Evolutionary conservation across 1,140 invertebrate species (phyloP).

Genomic region (Tyrophagus putrescentiae): DNA sequence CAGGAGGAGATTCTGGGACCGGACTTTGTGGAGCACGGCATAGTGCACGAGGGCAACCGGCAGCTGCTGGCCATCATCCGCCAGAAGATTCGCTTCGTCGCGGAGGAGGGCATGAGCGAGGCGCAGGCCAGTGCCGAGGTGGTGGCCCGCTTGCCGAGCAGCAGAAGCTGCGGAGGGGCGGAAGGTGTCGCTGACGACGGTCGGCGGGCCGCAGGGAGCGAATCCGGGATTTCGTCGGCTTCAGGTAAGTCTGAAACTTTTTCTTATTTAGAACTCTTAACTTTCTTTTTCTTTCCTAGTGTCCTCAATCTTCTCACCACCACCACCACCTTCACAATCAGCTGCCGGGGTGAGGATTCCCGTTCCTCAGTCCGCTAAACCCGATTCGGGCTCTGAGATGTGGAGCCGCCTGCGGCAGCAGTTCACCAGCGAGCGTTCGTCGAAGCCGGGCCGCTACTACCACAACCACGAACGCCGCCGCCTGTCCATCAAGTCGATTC

Average conservation of each 20-base stretch:
- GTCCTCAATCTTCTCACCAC: no score
- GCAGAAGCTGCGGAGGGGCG: neutral
- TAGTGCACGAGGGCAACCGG: slow-evolving; percentile 27
- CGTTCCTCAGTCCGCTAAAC: no score
- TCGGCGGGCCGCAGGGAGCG: neutral
- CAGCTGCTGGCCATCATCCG: slow-evolving; percentile 22
- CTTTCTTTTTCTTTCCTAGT: no score
- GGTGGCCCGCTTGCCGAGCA: neutral
- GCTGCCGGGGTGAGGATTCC: no score
- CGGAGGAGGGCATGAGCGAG: neutral
- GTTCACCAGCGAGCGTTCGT: neutral
- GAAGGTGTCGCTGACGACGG: neutral
- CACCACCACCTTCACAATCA: no score
- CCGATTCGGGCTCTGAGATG: no score
- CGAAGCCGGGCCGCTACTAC: neutral
- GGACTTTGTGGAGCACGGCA: slow-evolving; percentile 33
- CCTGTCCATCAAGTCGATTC: neutral
- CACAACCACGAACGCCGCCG: neutral
- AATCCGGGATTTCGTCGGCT: neutral
- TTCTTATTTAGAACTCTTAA: no score
- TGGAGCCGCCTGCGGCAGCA: no score
- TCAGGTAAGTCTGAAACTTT: no score
- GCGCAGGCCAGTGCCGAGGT: neutral
- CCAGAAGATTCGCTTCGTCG: slow-evolving; percentile 13
- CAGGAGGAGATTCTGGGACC: slow-evolving; percentile 34